phyloP scores from a whole-genome alignment of 1,140 invertebrate genomes.

The Matsumurasca onukii region DNA sequence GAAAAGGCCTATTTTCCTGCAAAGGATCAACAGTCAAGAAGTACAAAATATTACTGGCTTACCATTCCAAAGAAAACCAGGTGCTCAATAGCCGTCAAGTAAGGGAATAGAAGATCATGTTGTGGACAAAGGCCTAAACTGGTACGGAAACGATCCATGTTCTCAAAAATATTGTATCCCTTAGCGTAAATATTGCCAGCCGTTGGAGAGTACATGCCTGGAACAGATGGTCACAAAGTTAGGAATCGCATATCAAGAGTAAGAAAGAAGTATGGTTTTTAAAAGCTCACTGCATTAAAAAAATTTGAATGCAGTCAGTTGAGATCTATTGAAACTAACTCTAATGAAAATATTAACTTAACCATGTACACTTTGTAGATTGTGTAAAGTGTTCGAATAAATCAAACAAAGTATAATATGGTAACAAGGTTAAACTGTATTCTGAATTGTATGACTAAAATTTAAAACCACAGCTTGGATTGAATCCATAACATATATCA shows the following conservation, averaged over 20 bases:
- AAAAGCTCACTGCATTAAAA: too few species aligned
- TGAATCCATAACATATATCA: background rate
- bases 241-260: too few species aligned
- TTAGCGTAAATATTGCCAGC: slow-evolving; percentile 67
- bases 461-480: too few species aligned
- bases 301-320: too few species aligned
- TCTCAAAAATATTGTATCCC: slow-evolving; percentile 63
- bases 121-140: slow-evolving; percentile 68
- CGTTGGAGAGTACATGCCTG: slow-evolving; percentile 65
- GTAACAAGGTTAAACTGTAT: background rate
- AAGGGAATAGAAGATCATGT: slow-evolving; percentile 64
- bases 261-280: too few species aligned
- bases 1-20: too few species aligned
- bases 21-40: too few species aligned
- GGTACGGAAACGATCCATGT: slow-evolving; percentile 54
- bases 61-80: slow-evolving; percentile 59
- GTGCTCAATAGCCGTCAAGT: slow-evolving; percentile 62
- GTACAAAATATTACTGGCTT: too few species aligned
- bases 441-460: too few species aligned
- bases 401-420: background rate
- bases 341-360: background rate
- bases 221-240: too few species aligned
- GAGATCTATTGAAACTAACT: background rate
- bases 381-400: background rate
- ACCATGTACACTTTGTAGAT: background rate